Conservation (phyloP, 2,797 vertebrate genomes). For the Acridotheres tristis region DNA sequence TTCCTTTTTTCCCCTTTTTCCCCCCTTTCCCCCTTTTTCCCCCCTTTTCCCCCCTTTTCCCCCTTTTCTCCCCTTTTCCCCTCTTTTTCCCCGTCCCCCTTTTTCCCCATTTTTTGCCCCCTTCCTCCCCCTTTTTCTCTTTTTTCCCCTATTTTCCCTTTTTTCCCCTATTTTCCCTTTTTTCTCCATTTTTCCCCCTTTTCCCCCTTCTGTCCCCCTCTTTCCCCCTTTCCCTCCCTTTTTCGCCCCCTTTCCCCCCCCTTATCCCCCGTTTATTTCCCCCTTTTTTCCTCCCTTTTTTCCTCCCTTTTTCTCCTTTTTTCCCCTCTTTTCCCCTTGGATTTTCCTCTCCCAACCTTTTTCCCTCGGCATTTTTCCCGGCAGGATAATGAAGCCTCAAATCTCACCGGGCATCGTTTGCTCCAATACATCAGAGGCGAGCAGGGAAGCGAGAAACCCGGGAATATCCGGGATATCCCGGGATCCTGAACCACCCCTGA, state of each 20-base stretch:
- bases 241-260: rapidly evolving
- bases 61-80: rapidly evolving
- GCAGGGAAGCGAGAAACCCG: not conserved
- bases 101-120: no score
- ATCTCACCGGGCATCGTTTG: not conserved
- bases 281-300: no score
- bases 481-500: not conserved
- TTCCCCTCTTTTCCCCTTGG: rapidly evolving
- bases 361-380: not conserved
- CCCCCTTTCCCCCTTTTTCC: rapidly evolving
- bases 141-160: rapidly evolving
- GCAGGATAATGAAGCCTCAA: not conserved
- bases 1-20: rapidly evolving
- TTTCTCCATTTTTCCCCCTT: rapidly evolving
- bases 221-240: rapidly evolving
- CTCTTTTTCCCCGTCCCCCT: rapidly evolving
- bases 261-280: rapidly evolving
- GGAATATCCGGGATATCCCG: not conserved
- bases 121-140: rapidly evolving
- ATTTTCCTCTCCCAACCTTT: not conserved
- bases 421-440: not conserved
- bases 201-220: no score
- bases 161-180: no score
- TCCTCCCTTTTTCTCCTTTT: rapidly evolving
- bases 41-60: rapidly evolving